Conservation (phyloP, 2,888 invertebrate species). For the Leucophora obtusa region DNA sequence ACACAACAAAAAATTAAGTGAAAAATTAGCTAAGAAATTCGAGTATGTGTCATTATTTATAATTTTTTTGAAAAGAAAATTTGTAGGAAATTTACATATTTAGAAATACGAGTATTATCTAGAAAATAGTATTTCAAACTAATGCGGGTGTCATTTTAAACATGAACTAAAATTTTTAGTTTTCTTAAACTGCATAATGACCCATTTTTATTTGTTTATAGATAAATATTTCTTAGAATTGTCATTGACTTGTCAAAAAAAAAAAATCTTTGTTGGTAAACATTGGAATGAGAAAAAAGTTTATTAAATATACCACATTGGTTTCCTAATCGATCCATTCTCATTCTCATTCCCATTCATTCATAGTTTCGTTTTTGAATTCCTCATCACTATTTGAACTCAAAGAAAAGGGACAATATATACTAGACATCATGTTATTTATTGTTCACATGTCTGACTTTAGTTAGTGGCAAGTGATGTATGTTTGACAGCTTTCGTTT, state of each 20-base stretch:
- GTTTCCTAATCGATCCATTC: too few species aligned
- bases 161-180: neutral
- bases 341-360: neutral
- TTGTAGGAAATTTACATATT: neutral
- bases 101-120: too few species aligned
- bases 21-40: slow-evolving; percentile 2
- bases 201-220: slow-evolving; percentile 41
- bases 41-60: neutral
- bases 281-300: neutral
- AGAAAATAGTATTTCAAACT: neutral
- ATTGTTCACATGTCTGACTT: slow-evolving; percentile 49
- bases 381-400: neutral
- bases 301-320: neutral
- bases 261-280: neutral
- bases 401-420: slow-evolving; percentile 33
- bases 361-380: slow-evolving; percentile 19
- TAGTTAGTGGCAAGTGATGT: slow-evolving; percentile 44
- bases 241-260: slow-evolving; percentile 61
- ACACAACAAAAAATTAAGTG: neutral
- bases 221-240: slow-evolving; percentile 54
- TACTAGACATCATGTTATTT: slow-evolving; percentile 34
- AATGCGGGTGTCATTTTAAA: neutral
- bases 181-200: slow-evolving; percentile 40
- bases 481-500: slow-evolving; percentile 43
- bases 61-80: neutral